These are phyloP conservation scores for Pithys albifrons DNA, from an alignment of 2,113 vertebrate species.

Conservation along the genomic window DNA sequence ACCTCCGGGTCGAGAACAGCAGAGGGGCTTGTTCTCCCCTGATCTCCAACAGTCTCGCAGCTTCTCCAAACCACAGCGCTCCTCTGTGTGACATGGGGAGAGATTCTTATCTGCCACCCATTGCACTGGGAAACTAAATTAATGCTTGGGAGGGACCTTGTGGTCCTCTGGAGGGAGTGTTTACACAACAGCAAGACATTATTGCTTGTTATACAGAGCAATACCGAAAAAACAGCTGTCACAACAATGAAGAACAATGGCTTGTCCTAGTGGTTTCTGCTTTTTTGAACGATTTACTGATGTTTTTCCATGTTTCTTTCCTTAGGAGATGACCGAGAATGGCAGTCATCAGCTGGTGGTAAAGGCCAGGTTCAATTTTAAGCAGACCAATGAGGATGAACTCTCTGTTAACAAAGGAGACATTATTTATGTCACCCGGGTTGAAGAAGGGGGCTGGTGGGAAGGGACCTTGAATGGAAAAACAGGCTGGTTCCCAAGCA, in stretches of 20 bases:
- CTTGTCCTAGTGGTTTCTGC: neutral
- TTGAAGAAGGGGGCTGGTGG: slow-evolving; percentile 99
- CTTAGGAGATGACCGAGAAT: slow-evolving; percentile 96
- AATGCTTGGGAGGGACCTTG: neutral
- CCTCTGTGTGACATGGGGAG: neutral
- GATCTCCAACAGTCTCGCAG: rapidly evolving
- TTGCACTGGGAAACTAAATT: neutral
- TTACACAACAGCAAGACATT: neutral
- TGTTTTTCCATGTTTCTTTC: slow-evolving; percentile 13
- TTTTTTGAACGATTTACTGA: neutral
- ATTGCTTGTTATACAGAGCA: neutral
- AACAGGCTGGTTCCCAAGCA: slow-evolving; percentile 98
- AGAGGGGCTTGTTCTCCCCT: neutral
- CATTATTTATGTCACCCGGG: slow-evolving; percentile 90
- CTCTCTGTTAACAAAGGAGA: slow-evolving; percentile 96
- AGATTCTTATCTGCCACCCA: neutral
- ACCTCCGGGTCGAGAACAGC: rapidly evolving
- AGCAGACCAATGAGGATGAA: slow-evolving; percentile 98
- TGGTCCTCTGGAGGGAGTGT: neutral
- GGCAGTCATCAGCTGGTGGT: slow-evolving; percentile 87
- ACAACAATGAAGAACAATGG: slow-evolving; percentile 29
- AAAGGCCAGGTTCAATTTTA: slow-evolving; percentile 97
- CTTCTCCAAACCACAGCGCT: neutral
- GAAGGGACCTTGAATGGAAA: slow-evolving; percentile 90
- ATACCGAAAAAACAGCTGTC: slow-evolving; percentile 46